Evolutionary conservation across 2,797 vertebrate species (phyloP), one percentile per base, ranked within the genome.

Genomic region (Staurois parvus): DNA sequence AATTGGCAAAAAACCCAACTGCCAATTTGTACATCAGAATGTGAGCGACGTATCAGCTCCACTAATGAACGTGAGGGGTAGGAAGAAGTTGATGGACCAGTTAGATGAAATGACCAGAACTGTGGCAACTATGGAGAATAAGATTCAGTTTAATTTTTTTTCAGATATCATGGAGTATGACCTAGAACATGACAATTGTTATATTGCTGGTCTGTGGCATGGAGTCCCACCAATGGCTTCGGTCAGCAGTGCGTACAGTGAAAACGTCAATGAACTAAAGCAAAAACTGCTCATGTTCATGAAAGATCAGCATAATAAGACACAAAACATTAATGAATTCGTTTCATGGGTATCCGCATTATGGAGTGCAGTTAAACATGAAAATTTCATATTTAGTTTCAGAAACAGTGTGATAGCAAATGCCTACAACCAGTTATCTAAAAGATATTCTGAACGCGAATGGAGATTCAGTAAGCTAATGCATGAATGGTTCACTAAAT

Each of bases 181-280:
- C n/a, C 7, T 42, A 40, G 24, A 45, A 12, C 37, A 74, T 0
- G 10, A 74, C 34, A 74, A 11, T n/a, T 48, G 72, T 32, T 74
- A 80, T 89, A 82, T 96, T 80, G 94, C 91, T 48, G 91, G 92
- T n/a, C 92, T 95, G 24, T 91, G 91, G 91, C 93, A n/a, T 84
- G 93, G n/a, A 83, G 93, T 10, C 89, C 93, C 79, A 91, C 92
- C 85, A n/a, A 73, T 30, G 90, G 93, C 5, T 59, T 59, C 93
- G 11, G 89, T 93, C 81, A 91, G 92, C 84, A 26, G 74, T 29
- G 90, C 92, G 4, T 95, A 96, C 74, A 94, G 94, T 9, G 88
- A 93, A n/a, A 90, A 84, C 79, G 86, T 96, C 64, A 91, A 95
- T 24, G 91, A 92, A 3, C 77, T 96, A n/a, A 97, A 96, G 88